A percentile compares a stretch with the other conserved stretches of the same genome.
Evolutionary conservation across 2,797 vertebrate species (phyloP).

Genomic region (Pristis pectinata): DNA sequence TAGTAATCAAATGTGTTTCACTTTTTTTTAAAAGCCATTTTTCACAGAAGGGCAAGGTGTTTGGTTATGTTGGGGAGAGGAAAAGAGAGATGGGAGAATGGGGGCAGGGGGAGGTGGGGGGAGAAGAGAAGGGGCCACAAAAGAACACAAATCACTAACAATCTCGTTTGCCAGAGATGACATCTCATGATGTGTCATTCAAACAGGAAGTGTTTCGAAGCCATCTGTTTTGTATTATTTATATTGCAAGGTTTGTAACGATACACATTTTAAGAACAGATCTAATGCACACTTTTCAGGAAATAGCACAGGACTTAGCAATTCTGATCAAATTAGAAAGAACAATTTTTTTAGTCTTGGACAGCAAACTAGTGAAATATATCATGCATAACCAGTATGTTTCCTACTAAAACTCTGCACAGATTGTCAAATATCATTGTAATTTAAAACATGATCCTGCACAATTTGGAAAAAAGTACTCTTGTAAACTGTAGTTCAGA

Average conservation of each 20-base stretch:
- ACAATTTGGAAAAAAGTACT: not conserved
- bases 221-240: slow-evolving; percentile 22
- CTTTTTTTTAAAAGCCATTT: not conserved
- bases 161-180: not conserved
- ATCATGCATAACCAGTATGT: not conserved
- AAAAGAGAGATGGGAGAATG: too few relatives aligned
- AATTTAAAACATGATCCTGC: not conserved
- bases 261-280: not conserved
- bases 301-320: slow-evolving; percentile 20
- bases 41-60: not conserved
- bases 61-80: not conserved
- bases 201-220: slow-evolving; percentile 30
- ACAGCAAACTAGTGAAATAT: not conserved
- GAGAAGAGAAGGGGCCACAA: too few relatives aligned
- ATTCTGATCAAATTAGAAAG: not conserved
- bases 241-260: not conserved
- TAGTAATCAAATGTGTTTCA: not conserved
- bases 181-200: not conserved
- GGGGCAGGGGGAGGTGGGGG: too few relatives aligned
- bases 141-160: not conserved
- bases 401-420: not conserved
- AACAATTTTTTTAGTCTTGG: not conserved
- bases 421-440: not conserved
- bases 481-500: not conserved
- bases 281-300: slow-evolving; percentile 6